Percentiles rank a stretch among this genome's conserved stretches.
Evolutionary conservation across 2,888 invertebrate species (phyloP).

Genomic region (Argynnis bischoffii): DNA sequence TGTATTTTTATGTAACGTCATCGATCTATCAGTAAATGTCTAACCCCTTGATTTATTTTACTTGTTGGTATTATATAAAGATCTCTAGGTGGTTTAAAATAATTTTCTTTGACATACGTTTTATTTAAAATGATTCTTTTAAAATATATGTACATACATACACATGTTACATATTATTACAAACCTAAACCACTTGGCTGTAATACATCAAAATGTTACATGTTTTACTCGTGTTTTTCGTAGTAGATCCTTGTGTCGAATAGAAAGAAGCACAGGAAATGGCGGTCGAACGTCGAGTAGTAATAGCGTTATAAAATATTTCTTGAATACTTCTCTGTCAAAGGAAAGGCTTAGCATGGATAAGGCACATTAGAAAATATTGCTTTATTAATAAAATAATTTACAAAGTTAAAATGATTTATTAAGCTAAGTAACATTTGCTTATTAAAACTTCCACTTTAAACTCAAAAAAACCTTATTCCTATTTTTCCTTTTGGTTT

Average conservation of each 20-base stretch:
- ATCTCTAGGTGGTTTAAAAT: no score
- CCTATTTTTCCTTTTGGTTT: neutral
- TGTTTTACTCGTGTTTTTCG: slow-evolving; percentile 1
- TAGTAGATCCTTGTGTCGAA: slow-evolving; percentile 24
- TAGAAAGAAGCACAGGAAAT: slow-evolving; percentile 16
- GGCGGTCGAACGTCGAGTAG: slow-evolving; percentile 36
- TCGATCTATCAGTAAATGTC: no score
- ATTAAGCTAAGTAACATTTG: neutral
- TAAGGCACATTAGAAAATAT: neutral
- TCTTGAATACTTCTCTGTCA: slow-evolving; percentile 36
- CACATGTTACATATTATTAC: neutral
- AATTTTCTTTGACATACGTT: no score
- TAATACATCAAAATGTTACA: slow-evolving; percentile 1
- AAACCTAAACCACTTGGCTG: neutral
- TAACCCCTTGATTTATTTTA: no score
- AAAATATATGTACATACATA: no score
- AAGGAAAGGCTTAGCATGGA: slow-evolving; percentile 1
- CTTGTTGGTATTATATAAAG: no score
- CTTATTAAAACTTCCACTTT: no score
- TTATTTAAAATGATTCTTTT: no score
- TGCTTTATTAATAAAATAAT: neutral
- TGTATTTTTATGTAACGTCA: no score
- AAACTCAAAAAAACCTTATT: no score
- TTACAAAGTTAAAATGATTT: neutral
- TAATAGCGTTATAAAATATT: slow-evolving; percentile 53